Percentiles rank a stretch among this genome's conserved stretches.
Evolutionary conservation across 2,797 vertebrate genomes (phyloP).

Genomic region (Helostoma temminkii): DNA sequence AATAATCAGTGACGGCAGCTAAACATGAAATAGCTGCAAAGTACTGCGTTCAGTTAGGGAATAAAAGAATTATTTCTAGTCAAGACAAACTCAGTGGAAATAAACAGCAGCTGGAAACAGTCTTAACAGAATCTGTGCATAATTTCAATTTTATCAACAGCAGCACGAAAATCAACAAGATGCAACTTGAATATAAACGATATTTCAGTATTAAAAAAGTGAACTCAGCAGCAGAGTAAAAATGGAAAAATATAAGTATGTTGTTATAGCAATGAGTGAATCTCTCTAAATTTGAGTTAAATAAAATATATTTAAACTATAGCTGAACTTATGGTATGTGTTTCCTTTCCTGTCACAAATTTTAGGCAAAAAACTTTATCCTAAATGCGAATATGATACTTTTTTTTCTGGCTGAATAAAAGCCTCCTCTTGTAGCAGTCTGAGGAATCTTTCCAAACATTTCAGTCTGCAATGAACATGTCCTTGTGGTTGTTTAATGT

Average conservation of each 20-base stretch:
- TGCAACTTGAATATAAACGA: too few relatives aligned
- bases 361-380: constrained; percentile 23
- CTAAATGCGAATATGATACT: constrained; percentile 22
- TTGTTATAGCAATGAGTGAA: too few relatives aligned
- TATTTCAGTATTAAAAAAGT: too few relatives aligned
- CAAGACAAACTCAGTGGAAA: not conserved
- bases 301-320: constrained; percentile 2
- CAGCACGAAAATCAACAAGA: too few relatives aligned
- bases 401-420: constrained; percentile 28
- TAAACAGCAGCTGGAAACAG: not conserved
- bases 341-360: constrained; percentile 43
- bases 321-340: constrained; percentile 3
- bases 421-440: not conserved
- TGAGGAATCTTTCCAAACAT: constrained; percentile 18
- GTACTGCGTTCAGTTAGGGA: too few relatives aligned
- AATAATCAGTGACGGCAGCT: too few relatives aligned
- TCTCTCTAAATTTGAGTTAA: too few relatives aligned
- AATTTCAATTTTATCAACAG: not conserved
- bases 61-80: too few relatives aligned
- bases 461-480: constrained; percentile 43
- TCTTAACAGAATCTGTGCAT: not conserved
- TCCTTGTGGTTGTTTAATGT: constrained; percentile 27
- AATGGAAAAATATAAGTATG: not conserved
- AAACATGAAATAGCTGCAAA: too few relatives aligned
- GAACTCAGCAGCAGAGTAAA: too few relatives aligned